Conservation (phyloP, 2,113 vertebrate genomes). For the Daboia siamensis region DNA sequence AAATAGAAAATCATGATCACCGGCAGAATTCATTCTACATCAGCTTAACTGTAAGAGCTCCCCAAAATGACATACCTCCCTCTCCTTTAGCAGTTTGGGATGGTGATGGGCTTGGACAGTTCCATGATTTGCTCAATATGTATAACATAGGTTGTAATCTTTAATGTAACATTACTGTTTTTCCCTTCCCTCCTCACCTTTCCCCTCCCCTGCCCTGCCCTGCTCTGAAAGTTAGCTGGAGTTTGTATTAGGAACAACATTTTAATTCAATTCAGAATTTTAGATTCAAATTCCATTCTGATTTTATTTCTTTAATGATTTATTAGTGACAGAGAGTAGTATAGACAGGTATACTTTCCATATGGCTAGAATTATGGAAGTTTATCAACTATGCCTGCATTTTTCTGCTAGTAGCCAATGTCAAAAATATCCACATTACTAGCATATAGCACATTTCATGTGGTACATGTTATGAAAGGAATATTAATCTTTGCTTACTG, state of each 20-base stretch:
- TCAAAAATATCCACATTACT: background rate
- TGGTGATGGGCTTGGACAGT: background rate
- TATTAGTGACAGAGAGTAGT: background rate
- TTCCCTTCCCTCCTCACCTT: background rate
- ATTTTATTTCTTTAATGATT: background rate
- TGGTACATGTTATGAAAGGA: background rate
- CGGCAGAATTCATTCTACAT: too few relatives aligned
- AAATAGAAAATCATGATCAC: background rate
- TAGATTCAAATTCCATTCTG: background rate
- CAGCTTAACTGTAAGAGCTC: background rate
- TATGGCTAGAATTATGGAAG: background rate
- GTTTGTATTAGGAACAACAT: background rate
- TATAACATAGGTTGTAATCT: background rate
- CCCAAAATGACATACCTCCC: background rate
- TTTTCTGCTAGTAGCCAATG: background rate
- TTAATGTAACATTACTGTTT: background rate
- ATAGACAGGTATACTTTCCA: background rate
- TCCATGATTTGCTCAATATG: background rate
- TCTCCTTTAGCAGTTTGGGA: background rate
- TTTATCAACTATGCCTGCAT: background rate
- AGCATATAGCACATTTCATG: background rate
- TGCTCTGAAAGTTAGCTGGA: background rate
- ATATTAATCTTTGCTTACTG: slow-evolving; percentile 74
- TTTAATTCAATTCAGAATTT: background rate
- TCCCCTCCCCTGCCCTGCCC: background rate